Evolutionary conservation across 2,888 invertebrate genomes (phyloP).

Genomic region (Tachina fera): DNA sequence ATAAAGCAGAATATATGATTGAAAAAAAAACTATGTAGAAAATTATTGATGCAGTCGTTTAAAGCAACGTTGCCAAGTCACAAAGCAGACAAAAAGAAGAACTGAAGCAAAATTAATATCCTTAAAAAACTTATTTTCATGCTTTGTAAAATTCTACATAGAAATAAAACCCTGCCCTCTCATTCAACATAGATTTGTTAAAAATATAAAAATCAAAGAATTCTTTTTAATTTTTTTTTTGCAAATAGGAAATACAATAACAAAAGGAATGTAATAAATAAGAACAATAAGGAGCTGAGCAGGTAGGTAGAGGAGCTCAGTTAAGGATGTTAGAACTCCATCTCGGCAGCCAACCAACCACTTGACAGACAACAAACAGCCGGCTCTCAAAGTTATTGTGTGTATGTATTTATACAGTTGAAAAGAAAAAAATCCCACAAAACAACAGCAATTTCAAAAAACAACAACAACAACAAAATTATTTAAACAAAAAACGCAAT

Average conservation of each 20-base stretch:
- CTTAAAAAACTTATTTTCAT: too few relatives aligned
- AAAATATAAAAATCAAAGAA: too few relatives aligned
- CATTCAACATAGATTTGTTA: too few relatives aligned
- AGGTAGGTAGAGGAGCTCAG: neutral
- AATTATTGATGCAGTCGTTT: too few relatives aligned
- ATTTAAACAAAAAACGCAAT: neutral
- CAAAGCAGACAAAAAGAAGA: too few relatives aligned
- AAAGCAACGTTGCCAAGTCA: too few relatives aligned
- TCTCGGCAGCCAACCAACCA: conserved; percentile 44
- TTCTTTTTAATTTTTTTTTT: neutral
- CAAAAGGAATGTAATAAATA: conserved; percentile 36
- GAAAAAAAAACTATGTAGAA: too few relatives aligned
- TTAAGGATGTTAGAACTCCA: conserved; percentile 17
- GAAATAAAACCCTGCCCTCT: too few relatives aligned
- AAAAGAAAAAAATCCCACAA: conserved; percentile 14
- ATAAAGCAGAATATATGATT: neutral
- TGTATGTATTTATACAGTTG: conserved; percentile 7
- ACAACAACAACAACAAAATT: neutral
- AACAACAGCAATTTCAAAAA: neutral
- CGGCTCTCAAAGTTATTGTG: conserved; percentile 56
- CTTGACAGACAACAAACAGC: conserved; percentile 61
- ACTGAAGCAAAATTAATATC: too few relatives aligned
- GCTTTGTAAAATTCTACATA: too few relatives aligned
- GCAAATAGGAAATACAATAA: conserved; percentile 41
- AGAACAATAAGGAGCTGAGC: neutral